These are phyloP conservation scores for Metopia argyrocephala DNA, from an alignment of 2,888 invertebrate species.

Conservation along the genomic window DNA sequence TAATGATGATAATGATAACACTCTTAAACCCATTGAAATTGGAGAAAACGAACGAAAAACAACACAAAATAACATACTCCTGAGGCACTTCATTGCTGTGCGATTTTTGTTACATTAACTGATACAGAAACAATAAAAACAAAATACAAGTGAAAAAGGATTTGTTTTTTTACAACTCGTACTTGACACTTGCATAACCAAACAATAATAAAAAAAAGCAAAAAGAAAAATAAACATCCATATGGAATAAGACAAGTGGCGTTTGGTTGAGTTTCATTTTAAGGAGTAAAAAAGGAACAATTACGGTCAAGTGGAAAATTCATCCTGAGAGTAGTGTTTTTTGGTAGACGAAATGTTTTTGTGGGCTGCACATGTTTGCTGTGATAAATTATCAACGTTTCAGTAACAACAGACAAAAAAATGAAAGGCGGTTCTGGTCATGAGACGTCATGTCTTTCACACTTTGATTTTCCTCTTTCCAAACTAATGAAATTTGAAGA, in stretches of 20 bases:
- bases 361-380: constrained; percentile 78
- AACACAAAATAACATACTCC: neutral
- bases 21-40: constrained; percentile 55
- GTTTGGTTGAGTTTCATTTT: constrained; percentile 34
- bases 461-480: constrained; percentile 73
- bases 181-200: constrained; percentile 55
- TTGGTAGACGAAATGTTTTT: constrained; percentile 66
- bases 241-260: constrained; percentile 44
- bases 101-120: constrained; percentile 46
- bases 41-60: constrained; percentile 19
- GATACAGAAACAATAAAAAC: constrained; percentile 17
- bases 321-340: constrained; percentile 14
- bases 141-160: constrained; percentile 26
- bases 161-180: constrained; percentile 22
- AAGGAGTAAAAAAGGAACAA: constrained; percentile 51
- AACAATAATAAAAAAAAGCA: neutral
- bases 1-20: neutral
- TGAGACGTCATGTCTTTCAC: constrained; percentile 73
- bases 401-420: neutral
- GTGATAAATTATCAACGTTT: constrained; percentile 75
- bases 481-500: constrained; percentile 59
- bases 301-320: no score
- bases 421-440: constrained; percentile 50
- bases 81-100: constrained; percentile 34
- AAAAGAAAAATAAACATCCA: neutral